Percentiles rank a stretch among this genome's conserved stretches.
Evolutionary conservation across 2,797 vertebrate species (phyloP).

Genomic region (Champsocephalus esox): DNA sequence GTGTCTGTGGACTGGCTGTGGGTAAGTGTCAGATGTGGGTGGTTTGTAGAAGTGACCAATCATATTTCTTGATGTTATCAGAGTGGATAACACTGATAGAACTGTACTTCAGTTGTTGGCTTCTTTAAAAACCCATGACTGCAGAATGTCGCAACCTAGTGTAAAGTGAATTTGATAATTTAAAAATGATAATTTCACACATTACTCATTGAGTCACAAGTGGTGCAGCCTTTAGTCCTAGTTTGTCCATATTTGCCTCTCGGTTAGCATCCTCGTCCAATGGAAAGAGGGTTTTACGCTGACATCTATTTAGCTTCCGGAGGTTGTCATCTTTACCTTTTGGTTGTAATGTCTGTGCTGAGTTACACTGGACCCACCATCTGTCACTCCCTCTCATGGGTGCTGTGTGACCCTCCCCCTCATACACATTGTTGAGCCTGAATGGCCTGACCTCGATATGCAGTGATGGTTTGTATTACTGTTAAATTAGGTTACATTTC

Average conservation of each 20-base stretch:
- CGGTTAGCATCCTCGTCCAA: not conserved
- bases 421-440: constrained; percentile 63
- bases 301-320: not conserved
- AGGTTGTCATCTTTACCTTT: constrained; percentile 52
- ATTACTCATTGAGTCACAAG: not conserved
- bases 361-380: constrained; percentile 66
- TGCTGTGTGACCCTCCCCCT: constrained; percentile 65
- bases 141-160: not conserved
- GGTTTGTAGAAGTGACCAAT: not conserved
- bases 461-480: constrained; percentile 38
- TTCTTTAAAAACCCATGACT: too few relatives aligned
- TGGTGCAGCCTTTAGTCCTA: not conserved
- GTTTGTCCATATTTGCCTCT: not conserved
- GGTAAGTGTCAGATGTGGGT: too few relatives aligned
- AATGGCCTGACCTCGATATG: constrained; percentile 79
- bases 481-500: constrained; percentile 69
- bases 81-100: not conserved
- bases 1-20: too few relatives aligned
- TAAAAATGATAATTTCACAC: not conserved
- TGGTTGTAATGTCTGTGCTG: constrained; percentile 27
- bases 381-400: constrained; percentile 68
- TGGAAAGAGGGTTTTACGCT: not conserved
- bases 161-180: not conserved
- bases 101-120: not conserved
- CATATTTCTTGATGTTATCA: not conserved